These are phyloP conservation scores for Jordanella pulchra DNA, from an alignment of 2,797 vertebrate species.

Conservation along the genomic window DNA sequence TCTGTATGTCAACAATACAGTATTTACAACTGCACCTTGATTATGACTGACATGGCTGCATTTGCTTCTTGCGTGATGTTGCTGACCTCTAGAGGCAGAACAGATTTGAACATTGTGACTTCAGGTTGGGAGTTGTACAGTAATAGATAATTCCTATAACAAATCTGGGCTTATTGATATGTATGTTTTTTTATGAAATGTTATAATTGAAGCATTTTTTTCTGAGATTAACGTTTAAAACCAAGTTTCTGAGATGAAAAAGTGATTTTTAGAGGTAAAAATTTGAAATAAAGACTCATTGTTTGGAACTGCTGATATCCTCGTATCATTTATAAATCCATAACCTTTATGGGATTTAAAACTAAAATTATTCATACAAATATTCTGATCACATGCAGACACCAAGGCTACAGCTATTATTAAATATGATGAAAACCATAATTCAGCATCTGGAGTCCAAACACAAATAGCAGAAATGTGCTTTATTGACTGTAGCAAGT, in stretches of 20 bases:
- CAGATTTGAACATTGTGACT: slow-evolving; percentile 3
- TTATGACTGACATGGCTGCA: slow-evolving; percentile 3
- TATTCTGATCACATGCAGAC: slow-evolving; percentile 10
- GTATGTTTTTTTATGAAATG: neutral
- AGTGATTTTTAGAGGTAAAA: slow-evolving; percentile 27
- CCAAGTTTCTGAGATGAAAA: neutral
- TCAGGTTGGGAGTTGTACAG: slow-evolving; percentile 4
- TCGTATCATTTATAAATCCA: neutral
- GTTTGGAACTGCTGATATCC: slow-evolving; percentile 1
- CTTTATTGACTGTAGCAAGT: slow-evolving; percentile 75
- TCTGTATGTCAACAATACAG: slow-evolving; percentile 29
- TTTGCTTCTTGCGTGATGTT: slow-evolving; percentile 20
- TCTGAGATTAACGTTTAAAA: slow-evolving; percentile 12
- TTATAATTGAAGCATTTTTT: neutral
- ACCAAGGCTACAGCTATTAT: neutral
- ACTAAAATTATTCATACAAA: neutral
- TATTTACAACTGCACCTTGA: slow-evolving; percentile 8
- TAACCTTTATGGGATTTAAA: neutral
- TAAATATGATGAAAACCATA: neutral
- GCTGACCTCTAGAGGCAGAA: slow-evolving; percentile 61
- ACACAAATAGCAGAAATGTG: slow-evolving; percentile 57
- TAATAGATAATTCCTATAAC: slow-evolving; percentile 7
- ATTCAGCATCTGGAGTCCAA: slow-evolving; percentile 18
- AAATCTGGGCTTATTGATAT: slow-evolving; percentile 6
- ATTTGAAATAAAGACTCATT: slow-evolving; percentile 51